A percentile compares a stretch with the other conserved stretches of the same genome.
Conservation (phyloP, 1,140 invertebrate genomes). For the Cydia amplana region DNA sequence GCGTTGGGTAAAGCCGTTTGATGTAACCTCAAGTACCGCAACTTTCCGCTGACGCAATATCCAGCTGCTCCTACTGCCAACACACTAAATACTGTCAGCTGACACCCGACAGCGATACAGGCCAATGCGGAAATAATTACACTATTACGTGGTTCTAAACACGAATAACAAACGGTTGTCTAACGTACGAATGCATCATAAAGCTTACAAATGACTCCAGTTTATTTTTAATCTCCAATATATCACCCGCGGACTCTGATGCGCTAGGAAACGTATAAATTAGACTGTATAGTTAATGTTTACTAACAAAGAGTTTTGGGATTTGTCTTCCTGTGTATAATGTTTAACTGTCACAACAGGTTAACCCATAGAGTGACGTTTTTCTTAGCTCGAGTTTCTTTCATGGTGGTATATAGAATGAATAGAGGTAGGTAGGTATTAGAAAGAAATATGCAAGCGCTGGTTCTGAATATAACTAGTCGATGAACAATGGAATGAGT, state of each 20-base stretch:
- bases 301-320: conserved; percentile 23
- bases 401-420: not conserved
- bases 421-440: not conserved
- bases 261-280: conserved; percentile 7
- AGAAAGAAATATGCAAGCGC: not conserved
- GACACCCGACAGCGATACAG: not conserved
- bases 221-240: conserved; percentile 31
- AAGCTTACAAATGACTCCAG: conserved; percentile 24
- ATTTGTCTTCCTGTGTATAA: conserved; percentile 18
- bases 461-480: not conserved
- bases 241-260: conserved; percentile 22
- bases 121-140: conserved; percentile 63
- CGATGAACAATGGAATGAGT: conserved; percentile 10
- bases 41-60: conserved; percentile 72
- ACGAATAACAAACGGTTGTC: conserved; percentile 16
- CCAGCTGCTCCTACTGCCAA: conserved; percentile 49
- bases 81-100: conserved; percentile 64
- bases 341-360: conserved; percentile 21
- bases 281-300: conserved; percentile 9
- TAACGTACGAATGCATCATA: conserved; percentile 25
- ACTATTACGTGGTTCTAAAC: conserved; percentile 50
- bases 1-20: conserved; percentile 65
- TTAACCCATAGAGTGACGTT: not conserved
- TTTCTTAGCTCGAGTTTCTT: not conserved
- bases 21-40: conserved; percentile 68